A percentile compares a stretch with the other conserved stretches of the same genome.
These are phyloP conservation scores for Choloepus hoffmanni DNA, from an alignment of 2,113 vertebrate genomes.

Conservation along the genomic window DNA sequence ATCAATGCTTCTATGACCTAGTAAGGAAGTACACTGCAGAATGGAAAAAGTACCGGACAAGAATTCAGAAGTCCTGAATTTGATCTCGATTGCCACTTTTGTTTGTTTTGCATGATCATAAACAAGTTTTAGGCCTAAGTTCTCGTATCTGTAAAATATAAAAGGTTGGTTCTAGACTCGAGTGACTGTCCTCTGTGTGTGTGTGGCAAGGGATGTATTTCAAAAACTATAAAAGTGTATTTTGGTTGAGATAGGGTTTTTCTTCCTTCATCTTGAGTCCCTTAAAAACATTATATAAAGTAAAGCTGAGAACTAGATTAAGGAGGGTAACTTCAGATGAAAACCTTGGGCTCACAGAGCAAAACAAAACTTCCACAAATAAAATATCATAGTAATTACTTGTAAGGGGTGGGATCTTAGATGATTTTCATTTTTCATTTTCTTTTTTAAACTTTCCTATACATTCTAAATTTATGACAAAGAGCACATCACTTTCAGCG, in stretches of 20 bases:
- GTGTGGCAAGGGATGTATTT: neutral
- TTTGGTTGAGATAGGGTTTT: neutral
- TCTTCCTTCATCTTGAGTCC: neutral
- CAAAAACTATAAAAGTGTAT: neutral
- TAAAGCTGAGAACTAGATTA: conserved; percentile 11
- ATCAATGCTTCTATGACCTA: conserved; percentile 52
- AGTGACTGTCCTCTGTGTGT: neutral
- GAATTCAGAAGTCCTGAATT: neutral
- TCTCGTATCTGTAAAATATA: conserved; percentile 33
- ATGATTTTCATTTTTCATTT: neutral
- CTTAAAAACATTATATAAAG: conserved; percentile 51
- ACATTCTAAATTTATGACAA: neutral
- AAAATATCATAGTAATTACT: neutral
- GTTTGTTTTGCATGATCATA: neutral
- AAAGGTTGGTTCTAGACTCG: neutral
- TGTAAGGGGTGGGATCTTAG: neutral
- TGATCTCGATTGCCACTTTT: neutral
- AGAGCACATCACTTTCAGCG: neutral
- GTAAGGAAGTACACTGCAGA: conserved; percentile 9
- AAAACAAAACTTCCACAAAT: neutral
- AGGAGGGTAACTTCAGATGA: neutral
- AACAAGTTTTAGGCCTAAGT: neutral
- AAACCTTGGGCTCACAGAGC: neutral
- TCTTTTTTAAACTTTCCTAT: neutral
- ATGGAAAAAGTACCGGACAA: neutral